Percentiles rank a stretch among this genome's conserved stretches.
Evolutionary conservation across 1,140 invertebrate genomes (phyloP).

Genomic region (Musca domestica): DNA sequence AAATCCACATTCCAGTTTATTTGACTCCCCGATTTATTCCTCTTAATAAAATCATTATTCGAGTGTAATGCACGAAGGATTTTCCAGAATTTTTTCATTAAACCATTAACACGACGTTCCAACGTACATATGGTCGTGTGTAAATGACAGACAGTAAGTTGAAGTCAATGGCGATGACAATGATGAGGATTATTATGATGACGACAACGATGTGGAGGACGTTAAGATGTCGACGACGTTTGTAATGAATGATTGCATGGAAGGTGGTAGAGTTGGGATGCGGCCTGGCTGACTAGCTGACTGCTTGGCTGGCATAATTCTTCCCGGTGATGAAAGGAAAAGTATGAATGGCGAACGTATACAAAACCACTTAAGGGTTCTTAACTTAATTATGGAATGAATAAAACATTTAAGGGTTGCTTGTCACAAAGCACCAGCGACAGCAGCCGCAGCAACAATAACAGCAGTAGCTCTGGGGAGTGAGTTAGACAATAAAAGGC

Average conservation of each 20-base stretch:
- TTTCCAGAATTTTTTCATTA: slow-evolving; percentile 13
- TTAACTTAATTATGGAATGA: slow-evolving; percentile 21
- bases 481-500: too few species aligned
- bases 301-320: neutral
- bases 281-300: neutral
- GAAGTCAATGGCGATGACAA: neutral
- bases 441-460: too few species aligned
- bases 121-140: too few species aligned
- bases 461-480: too few species aligned
- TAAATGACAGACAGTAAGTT: too few species aligned
- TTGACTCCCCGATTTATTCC: too few species aligned
- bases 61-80: too few species aligned
- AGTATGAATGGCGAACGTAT: neutral
- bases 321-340: slow-evolving; percentile 12
- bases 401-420: slow-evolving; percentile 16
- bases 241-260: slow-evolving; percentile 1
- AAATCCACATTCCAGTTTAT: too few species aligned
- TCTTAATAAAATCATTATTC: too few species aligned
- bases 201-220: too few species aligned
- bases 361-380: slow-evolving; percentile 20
- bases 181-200: neutral
- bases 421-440: too few species aligned
- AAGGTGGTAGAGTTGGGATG: too few species aligned
- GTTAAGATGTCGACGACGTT: neutral
- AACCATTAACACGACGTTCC: neutral